Evolutionary conservation across 1,140 invertebrate genomes (phyloP).

Genomic region (Pseudomyrmex pallidus): DNA sequence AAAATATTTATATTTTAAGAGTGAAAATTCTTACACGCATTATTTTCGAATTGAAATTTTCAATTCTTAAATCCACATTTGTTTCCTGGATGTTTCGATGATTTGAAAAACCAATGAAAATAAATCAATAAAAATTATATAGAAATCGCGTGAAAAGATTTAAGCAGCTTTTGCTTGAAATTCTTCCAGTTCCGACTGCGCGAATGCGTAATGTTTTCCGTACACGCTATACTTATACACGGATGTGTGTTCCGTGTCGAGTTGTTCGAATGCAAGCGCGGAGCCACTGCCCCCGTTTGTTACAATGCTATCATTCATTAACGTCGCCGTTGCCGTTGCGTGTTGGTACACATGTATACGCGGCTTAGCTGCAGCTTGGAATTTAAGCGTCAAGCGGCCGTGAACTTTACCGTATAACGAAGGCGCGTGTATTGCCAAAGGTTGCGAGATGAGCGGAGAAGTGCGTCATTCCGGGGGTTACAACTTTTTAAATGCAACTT

Average conservation of each 20-base stretch:
- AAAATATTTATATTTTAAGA: too few relatives aligned
- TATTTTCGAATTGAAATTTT: too few relatives aligned
- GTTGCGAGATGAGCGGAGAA: slow-evolving; percentile 25
- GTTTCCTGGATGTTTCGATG: too few relatives aligned
- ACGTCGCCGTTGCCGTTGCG: slow-evolving; percentile 29
- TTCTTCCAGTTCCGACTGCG: not conserved
- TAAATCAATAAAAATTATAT: too few relatives aligned
- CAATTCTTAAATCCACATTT: too few relatives aligned
- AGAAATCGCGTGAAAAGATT: too few relatives aligned
- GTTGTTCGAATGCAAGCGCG: not conserved
- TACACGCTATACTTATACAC: not conserved
- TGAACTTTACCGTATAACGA: slow-evolving; percentile 45
- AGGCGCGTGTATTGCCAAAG: slow-evolving; percentile 37
- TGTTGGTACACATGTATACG: slow-evolving; percentile 30
- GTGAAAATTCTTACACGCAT: too few relatives aligned
- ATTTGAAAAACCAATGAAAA: too few relatives aligned
- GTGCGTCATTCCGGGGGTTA: not conserved
- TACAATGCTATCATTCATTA: slow-evolving; percentile 65
- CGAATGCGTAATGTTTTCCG: not conserved
- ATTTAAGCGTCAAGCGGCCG: slow-evolving; percentile 59
- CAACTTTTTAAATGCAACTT: not conserved
- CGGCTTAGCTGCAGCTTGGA: slow-evolving; percentile 43
- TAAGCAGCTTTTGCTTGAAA: not conserved
- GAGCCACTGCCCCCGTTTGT: slow-evolving; percentile 24
- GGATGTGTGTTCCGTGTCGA: not conserved